A percentile compares a stretch with the other conserved stretches of the same genome.
These are phyloP conservation scores for Akabosia matsudoensis DNA, from an alignment of 1,140 invertebrate species.

Conservation along the genomic window DNA sequence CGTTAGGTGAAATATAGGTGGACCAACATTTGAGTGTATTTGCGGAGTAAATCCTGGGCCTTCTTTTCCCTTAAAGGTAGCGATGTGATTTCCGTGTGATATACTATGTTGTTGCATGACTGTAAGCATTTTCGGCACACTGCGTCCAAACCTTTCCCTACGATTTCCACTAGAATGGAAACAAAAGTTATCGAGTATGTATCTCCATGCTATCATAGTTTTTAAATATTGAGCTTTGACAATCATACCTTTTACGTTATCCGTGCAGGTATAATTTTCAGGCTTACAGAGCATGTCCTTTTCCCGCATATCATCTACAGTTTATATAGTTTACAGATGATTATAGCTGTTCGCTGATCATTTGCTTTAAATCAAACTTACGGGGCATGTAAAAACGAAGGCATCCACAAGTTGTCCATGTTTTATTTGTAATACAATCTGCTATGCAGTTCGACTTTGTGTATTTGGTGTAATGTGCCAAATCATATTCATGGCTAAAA, in stretches of 20 bases:
- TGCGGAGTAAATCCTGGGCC: too few relatives aligned
- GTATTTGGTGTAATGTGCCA: neutral
- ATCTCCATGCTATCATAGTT: neutral
- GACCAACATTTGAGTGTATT: too few relatives aligned
- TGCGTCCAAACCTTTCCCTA: too few relatives aligned
- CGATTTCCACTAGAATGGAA: neutral
- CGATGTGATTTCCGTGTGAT: too few relatives aligned
- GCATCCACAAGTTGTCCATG: neutral
- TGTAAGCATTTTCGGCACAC: too few relatives aligned
- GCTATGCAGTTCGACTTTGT: neutral
- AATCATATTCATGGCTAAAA: neutral
- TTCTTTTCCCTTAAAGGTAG: neutral
- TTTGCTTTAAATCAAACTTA: neutral
- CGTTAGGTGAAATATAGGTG: neutral
- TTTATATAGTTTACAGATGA: neutral
- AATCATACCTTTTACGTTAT: neutral
- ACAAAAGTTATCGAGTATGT: neutral
- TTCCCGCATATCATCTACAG: neutral
- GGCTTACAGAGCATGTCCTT: neutral
- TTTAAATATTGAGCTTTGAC: neutral
- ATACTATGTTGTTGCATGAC: too few relatives aligned
- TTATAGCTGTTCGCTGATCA: too few relatives aligned
- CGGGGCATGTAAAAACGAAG: neutral
- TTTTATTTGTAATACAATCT: neutral
- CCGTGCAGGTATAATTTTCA: neutral